Evolutionary conservation across 2,113 vertebrate genomes (phyloP), one percentile per base, ranked within the genome.

Genomic region (Ascaphus truei): DNA sequence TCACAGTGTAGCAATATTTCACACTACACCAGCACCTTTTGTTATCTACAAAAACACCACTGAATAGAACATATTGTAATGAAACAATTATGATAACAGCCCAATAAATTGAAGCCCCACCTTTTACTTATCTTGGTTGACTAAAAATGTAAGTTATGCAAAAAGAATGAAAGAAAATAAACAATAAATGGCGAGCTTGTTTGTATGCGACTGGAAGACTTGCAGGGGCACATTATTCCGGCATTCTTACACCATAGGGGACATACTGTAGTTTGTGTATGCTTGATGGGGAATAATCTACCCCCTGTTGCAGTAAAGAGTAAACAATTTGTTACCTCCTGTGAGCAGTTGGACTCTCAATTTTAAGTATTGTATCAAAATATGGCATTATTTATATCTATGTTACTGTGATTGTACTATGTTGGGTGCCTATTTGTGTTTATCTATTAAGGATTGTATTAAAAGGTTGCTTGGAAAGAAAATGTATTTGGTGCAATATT

Each of bases 201-300:
- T 48, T 34, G 53, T n/a, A 7, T n/a, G 26, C 5, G 26, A n/a
- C 15, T 31, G 57, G 27, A 12, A n/a, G n/a, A 31, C 53, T 26
- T 51, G 23, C 23, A 7, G n/a, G 5, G 23, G 20, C 13, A 12
- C n/a, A 68, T 68, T 43, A 18, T 11, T 57, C 29, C 22, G 4
- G 23, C 66, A 69, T 69, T 59, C 66, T 39, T 69, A 39, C 41
- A 39, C 66, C 55, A 27, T 56, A 51, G 66, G 66, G 59, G 43
- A 50, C n/a, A n/a, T n/a, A n/a, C n/a, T 25, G 16, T 5, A 25
- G 18, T 48, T 37, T 51, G 66, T 60, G 31, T 34, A 47, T 58
- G 55, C 41, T 50, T 60, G 36, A 26, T 59, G 51, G 41, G 5
- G 18, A 60, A 22, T 37, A n/a, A 69, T 69, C 60, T 59, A 60